Percentiles rank a stretch among this genome's conserved stretches.
Conservation (phyloP, 2,113 vertebrate species). For the Zosterops pallidus region DNA sequence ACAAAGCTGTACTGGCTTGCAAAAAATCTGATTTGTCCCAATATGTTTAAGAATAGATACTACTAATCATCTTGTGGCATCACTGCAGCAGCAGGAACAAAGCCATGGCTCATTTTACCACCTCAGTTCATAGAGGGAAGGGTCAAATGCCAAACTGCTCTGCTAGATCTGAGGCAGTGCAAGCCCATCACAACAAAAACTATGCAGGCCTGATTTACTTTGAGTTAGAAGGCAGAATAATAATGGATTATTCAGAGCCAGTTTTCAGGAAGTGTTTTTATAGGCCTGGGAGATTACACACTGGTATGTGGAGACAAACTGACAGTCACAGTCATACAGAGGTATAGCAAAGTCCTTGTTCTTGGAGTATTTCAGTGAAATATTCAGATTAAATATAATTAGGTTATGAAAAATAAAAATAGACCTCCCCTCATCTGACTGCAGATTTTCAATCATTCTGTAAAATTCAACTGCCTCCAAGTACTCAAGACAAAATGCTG, state of each 20-base stretch:
- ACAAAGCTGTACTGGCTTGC: not conserved
- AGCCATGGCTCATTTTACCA: not conserved
- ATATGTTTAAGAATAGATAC: not conserved
- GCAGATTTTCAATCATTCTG: not conserved
- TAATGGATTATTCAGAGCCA: not conserved
- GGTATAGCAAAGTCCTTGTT: not conserved
- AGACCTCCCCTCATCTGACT: not conserved
- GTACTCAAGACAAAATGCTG: not conserved
- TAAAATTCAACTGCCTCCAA: not conserved
- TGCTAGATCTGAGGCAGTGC: not conserved
- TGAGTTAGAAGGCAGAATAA: not conserved
- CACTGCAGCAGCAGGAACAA: not conserved
- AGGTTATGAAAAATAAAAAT: not conserved
- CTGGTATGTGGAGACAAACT: not conserved
- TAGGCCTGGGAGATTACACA: not conserved
- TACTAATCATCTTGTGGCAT: not conserved
- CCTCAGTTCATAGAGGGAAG: not conserved
- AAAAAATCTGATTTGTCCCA: not conserved
- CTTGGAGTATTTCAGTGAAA: not conserved
- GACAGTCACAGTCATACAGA: not conserved
- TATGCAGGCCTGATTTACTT: not conserved
- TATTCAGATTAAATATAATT: not conserved
- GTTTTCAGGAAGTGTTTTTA: not conserved
- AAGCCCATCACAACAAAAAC: not conserved
- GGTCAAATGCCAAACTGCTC: not conserved